Conservation (phyloP, 2,797 vertebrate genomes). For the Cirrhinus molitorella region DNA sequence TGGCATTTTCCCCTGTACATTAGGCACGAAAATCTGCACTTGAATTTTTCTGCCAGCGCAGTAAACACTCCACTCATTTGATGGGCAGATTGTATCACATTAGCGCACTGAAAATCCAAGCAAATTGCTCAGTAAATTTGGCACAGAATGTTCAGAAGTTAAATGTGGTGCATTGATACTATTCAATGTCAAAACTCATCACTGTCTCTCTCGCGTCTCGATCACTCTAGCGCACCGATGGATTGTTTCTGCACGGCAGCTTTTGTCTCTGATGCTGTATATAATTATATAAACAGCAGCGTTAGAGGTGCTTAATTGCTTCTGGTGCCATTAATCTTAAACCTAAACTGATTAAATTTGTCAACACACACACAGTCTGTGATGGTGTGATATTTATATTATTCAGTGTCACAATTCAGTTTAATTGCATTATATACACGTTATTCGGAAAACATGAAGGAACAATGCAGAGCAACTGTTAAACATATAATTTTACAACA, state of each 20-base stretch:
- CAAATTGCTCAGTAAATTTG: slow-evolving; percentile 45
- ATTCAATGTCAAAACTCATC: slow-evolving; percentile 50
- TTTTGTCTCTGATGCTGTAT: slow-evolving; percentile 61
- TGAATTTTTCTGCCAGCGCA: slow-evolving; percentile 23
- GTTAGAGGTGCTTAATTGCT: slow-evolving; percentile 68
- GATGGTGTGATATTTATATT: slow-evolving; percentile 52
- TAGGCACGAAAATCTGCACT: slow-evolving; percentile 35
- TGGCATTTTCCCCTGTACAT: slow-evolving; percentile 26
- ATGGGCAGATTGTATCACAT: slow-evolving; percentile 52
- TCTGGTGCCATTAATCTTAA: slow-evolving; percentile 69
- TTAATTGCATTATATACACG: not conserved
- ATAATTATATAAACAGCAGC: slow-evolving; percentile 69
- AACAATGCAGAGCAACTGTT: not conserved
- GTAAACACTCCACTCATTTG: slow-evolving; percentile 50
- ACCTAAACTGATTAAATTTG: slow-evolving; percentile 66
- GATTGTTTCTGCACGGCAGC: slow-evolving; percentile 47
- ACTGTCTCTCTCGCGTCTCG: slow-evolving; percentile 30
- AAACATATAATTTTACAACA: not conserved
- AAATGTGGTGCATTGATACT: slow-evolving; percentile 50
- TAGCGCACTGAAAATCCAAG: slow-evolving; percentile 33
- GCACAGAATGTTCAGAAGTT: slow-evolving; percentile 51
- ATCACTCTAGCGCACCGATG: slow-evolving; percentile 26
- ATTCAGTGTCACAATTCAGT: slow-evolving; percentile 20
- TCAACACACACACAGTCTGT: slow-evolving; percentile 53
- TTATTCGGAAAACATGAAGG: slow-evolving; percentile 4